These are phyloP conservation scores for Danio albolineatus DNA, from an alignment of 2,797 vertebrate species.

Conservation along the genomic window DNA sequence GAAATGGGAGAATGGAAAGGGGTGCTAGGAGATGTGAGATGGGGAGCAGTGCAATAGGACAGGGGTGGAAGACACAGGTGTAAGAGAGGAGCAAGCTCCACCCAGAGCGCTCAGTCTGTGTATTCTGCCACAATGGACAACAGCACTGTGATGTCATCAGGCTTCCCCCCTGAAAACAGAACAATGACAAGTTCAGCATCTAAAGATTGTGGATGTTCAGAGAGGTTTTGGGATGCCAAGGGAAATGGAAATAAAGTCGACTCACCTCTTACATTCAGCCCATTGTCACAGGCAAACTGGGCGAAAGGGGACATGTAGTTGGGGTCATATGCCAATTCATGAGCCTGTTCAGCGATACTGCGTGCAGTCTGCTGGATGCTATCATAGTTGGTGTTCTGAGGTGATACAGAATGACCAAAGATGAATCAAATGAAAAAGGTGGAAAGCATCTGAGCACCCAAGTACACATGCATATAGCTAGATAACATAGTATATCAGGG, in stretches of 20 bases:
- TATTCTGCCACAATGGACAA: conserved; percentile 98
- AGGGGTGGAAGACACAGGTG: conserved; percentile 50
- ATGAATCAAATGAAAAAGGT: not conserved
- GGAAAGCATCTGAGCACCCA: not conserved
- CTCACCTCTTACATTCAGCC: conserved; percentile 96
- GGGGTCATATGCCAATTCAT: conserved; percentile 95
- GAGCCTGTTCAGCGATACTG: conserved; percentile 97
- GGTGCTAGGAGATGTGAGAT: conserved; percentile 40
- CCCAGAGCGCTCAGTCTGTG: conserved; percentile 82
- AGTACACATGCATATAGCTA: too few relatives aligned
- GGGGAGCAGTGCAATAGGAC: conserved; percentile 39
- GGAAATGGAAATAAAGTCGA: not conserved
- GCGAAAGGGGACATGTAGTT: conserved; percentile 99
- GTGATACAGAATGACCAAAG: not conserved
- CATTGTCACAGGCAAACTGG: conserved; percentile 98
- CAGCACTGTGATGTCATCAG: conserved; percentile 98
- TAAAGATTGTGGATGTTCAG: not conserved
- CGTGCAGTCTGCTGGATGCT: conserved; percentile 95
- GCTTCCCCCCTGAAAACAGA: conserved; percentile 88
- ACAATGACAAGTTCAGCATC: not conserved
- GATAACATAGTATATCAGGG: too few relatives aligned
- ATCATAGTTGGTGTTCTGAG: conserved; percentile 93
- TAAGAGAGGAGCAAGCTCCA: conserved; percentile 13
- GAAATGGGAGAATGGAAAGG: conserved; percentile 4
- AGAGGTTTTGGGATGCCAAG: not conserved